Percentiles rank a stretch among this genome's conserved stretches.
phyloP scores from a whole-genome alignment of 2,888 invertebrate species.

The Dexiosoma caninum region DNA sequence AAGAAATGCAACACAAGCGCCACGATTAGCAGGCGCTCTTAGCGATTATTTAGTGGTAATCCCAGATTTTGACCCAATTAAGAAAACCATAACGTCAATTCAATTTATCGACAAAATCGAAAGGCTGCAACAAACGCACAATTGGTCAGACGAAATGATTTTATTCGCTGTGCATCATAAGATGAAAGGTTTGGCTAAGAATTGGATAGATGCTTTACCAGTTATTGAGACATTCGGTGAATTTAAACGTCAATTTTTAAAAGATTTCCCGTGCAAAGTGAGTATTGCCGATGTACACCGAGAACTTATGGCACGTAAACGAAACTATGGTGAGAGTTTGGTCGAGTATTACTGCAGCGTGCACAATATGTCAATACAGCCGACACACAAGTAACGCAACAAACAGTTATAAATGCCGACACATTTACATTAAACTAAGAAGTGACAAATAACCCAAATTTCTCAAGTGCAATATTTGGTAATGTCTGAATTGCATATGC shows the following conservation, averaged over 20 bases:
- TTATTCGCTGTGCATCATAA: slow-evolving; percentile 7
- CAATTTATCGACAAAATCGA: slow-evolving; percentile 26
- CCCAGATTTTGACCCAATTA: slow-evolving; percentile 15
- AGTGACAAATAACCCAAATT: too few species aligned
- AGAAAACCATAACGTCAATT: neutral
- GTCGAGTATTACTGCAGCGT: slow-evolving; percentile 17
- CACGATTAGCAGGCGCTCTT: neutral
- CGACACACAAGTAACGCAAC: too few species aligned
- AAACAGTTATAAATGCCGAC: too few species aligned
- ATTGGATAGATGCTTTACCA: too few species aligned
- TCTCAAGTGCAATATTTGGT: too few species aligned
- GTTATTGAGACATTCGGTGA: too few species aligned
- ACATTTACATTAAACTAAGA: too few species aligned
- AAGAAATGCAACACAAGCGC: neutral
- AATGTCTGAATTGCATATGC: too few species aligned
- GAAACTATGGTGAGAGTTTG: neutral
- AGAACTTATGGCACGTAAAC: neutral
- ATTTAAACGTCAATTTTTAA: neutral
- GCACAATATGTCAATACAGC: too few species aligned
- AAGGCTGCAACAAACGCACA: neutral
- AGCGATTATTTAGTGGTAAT: neutral
- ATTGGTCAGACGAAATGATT: slow-evolving; percentile 6
- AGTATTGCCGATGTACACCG: slow-evolving; percentile 7
- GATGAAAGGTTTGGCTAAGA: too few species aligned
- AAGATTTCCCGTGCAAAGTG: slow-evolving; percentile 6